Evolutionary conservation across 2,888 invertebrate species (phyloP).

Genomic region (Ellobium chinense): DNA sequence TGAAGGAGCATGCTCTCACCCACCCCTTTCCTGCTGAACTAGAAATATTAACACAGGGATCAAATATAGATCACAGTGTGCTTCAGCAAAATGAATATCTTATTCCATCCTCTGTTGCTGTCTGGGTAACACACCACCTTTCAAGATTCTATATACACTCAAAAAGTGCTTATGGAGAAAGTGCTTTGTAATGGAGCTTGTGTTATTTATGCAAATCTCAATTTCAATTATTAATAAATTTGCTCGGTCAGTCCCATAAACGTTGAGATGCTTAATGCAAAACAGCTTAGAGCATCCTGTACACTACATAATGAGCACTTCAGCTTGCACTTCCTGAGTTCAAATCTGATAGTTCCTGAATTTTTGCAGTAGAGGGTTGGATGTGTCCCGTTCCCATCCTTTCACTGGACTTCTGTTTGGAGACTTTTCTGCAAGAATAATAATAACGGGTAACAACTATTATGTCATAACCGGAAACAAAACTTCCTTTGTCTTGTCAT

Average conservation of each 20-base stretch:
- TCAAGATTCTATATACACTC: neutral
- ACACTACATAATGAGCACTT: neutral
- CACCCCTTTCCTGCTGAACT: no score
- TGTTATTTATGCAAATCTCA: no score
- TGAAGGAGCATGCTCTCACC: no score
- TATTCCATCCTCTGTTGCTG: no score
- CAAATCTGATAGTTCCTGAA: constrained; percentile 72
- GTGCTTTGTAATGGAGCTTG: neutral
- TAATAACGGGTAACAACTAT: neutral
- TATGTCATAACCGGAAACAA: no score
- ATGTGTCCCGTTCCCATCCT: constrained; percentile 30
- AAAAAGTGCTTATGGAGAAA: neutral
- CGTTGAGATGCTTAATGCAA: neutral
- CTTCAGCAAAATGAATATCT: no score
- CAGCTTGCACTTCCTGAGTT: constrained; percentile 8
- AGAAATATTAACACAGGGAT: no score
- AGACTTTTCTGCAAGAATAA: constrained; percentile 11
- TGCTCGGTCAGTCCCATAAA: no score
- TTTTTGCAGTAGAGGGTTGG: constrained; percentile 58
- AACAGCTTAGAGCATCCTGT: neutral
- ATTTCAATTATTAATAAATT: no score
- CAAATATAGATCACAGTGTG: no score
- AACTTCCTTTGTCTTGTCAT: no score
- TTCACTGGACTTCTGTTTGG: neutral
- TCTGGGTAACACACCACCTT: no score